Evolutionary conservation across 2,888 invertebrate species (phyloP).

Genomic region (Eumacrocentrus americanus): DNA sequence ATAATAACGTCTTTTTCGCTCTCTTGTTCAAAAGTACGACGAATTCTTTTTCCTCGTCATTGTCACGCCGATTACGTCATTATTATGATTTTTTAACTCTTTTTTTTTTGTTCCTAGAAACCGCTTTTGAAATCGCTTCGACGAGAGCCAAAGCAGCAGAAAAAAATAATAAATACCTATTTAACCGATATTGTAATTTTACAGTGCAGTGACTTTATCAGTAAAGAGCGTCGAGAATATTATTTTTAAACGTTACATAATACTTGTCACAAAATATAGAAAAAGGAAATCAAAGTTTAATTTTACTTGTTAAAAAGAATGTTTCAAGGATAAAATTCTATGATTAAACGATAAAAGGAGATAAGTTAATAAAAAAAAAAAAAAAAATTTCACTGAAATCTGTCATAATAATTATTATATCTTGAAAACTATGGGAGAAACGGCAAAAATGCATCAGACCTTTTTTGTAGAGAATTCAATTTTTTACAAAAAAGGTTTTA

Average conservation of each 20-base stretch:
- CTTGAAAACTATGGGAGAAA: no score
- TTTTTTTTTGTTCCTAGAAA: not conserved
- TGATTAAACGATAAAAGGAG: not conserved
- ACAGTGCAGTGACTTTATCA: not conserved
- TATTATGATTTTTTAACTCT: no score
- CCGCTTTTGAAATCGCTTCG: not conserved
- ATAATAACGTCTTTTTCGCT: not conserved
- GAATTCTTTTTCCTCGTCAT: not conserved
- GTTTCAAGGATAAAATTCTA: no score
- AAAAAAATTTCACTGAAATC: no score
- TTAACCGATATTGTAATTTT: slow-evolving; percentile 8
- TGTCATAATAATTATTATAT: no score
- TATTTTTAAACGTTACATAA: not conserved
- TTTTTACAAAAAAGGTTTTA: no score
- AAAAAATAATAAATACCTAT: slow-evolving; percentile 1
- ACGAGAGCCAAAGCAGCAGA: not conserved
- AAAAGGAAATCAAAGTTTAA: not conserved
- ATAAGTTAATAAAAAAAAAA: not conserved
- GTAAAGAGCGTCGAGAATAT: not conserved
- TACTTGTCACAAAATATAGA: not conserved
- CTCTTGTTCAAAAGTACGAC: not conserved
- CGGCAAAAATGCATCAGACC: no score
- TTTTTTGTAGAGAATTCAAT: no score
- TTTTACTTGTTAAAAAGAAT: not conserved
- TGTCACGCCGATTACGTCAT: not conserved